These are phyloP conservation scores for Cosmia pyralina DNA, from an alignment of 2,888 invertebrate genomes.

Conservation along the genomic window DNA sequence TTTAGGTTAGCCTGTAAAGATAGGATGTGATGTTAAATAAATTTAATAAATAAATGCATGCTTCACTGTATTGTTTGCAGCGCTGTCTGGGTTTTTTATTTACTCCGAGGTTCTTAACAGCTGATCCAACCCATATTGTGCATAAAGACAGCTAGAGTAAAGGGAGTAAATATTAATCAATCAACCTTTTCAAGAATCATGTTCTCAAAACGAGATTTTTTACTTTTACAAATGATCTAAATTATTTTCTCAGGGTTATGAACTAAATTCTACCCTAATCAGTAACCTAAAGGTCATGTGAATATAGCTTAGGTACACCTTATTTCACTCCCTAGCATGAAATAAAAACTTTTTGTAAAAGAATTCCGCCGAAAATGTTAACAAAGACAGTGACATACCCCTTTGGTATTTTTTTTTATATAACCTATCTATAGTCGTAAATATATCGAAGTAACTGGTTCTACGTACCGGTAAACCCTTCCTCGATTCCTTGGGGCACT, in stretches of 20 bases:
- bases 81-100: too few species aligned
- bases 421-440: conserved; percentile 72
- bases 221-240: neutral
- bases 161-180: conserved; percentile 10
- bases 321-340: conserved; percentile 14
- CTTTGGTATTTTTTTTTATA: conserved; percentile 65
- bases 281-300: conserved; percentile 60
- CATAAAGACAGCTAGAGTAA: neutral
- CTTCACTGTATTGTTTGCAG: too few species aligned
- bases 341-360: conserved; percentile 17
- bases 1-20: too few species aligned
- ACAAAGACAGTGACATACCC: conserved; percentile 50
- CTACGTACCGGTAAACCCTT: conserved; percentile 74
- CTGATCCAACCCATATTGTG: conserved; percentile 21
- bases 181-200: neutral
- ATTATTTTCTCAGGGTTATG: conserved; percentile 44
- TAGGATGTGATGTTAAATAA: too few species aligned
- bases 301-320: conserved; percentile 26
- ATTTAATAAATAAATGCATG: too few species aligned
- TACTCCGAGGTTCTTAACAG: conserved; percentile 12
- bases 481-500: conserved; percentile 51
- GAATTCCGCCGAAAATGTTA: conserved; percentile 31
- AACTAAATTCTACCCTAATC: conserved; percentile 43
- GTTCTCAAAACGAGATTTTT: neutral
- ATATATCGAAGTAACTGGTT: conserved; percentile 79